phyloP scores from a whole-genome alignment of 2,113 vertebrate genomes.

The Suricata suricatta region DNA sequence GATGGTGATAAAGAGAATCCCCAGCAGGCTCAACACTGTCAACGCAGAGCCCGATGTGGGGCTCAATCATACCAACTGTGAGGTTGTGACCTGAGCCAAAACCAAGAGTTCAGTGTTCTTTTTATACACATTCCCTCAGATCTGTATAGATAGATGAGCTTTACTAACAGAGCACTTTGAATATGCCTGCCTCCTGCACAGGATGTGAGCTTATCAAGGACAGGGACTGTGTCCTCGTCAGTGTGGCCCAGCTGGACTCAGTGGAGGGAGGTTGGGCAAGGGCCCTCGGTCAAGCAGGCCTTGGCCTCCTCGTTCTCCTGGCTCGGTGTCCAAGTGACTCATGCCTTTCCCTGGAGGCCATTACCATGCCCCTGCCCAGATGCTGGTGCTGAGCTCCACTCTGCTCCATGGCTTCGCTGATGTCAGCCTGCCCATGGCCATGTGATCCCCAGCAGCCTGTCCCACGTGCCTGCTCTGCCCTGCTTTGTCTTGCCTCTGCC shows the following conservation, averaged over 20 bases:
- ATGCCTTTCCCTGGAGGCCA: not conserved
- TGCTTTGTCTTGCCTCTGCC: not conserved
- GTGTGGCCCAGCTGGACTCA: not conserved
- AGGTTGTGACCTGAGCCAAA: too few species aligned
- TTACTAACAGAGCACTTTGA: too few species aligned
- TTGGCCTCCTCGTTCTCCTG: not conserved
- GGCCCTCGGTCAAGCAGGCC: not conserved
- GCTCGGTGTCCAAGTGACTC: not conserved
- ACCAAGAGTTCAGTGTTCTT: too few species aligned
- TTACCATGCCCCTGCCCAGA: not conserved
- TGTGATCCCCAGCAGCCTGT: not conserved
- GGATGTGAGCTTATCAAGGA: not conserved
- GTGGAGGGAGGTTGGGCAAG: not conserved
- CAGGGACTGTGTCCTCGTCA: not conserved
- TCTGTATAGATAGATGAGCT: too few species aligned
- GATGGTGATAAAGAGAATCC: too few species aligned
- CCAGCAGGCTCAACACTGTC: too few species aligned
- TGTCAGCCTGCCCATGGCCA: not conserved
- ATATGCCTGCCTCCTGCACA: not conserved
- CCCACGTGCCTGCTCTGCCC: not conserved
- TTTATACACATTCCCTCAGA: too few species aligned
- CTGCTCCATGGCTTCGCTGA: not conserved
- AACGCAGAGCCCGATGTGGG: too few species aligned
- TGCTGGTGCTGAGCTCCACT: not conserved
- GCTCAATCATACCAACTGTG: too few species aligned